Percentiles rank a stretch among this genome's conserved stretches.
Conservation (phyloP, 2,888 invertebrate genomes). For the Cantharis flavilabris region DNA sequence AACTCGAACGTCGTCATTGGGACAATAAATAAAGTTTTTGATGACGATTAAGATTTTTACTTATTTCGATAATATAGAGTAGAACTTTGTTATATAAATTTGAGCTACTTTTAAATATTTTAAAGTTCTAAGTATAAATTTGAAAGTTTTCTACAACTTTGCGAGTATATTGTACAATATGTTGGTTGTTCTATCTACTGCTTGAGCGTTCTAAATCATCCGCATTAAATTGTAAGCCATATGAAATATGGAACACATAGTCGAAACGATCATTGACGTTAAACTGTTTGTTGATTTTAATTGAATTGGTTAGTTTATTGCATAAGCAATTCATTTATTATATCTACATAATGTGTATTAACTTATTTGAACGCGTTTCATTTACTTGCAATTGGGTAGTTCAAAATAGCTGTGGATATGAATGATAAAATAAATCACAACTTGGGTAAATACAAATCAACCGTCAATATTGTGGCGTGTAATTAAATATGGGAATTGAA, state of each 20-base stretch:
- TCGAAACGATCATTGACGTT: neutral
- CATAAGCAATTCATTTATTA: neutral
- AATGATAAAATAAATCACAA: neutral
- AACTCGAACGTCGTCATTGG: neutral
- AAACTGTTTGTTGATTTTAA: neutral
- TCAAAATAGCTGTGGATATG: neutral
- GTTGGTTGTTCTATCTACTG: neutral
- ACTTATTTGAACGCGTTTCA: neutral
- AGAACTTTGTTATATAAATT: neutral
- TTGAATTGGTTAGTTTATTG: neutral
- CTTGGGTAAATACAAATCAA: slow-evolving; percentile 11
- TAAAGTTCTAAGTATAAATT: neutral
- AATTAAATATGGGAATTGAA: slow-evolving; percentile 29
- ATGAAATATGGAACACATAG: neutral
- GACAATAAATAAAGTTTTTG: neutral
- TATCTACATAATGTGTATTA: neutral
- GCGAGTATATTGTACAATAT: neutral
- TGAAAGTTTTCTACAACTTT: neutral
- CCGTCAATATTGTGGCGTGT: slow-evolving; percentile 16
- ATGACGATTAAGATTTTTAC: neutral
- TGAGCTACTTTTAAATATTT: neutral
- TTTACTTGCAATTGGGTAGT: neutral
- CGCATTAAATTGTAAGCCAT: neutral
- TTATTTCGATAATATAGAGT: neutral
- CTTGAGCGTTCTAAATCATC: neutral